Evolutionary conservation across 1,140 invertebrate genomes (phyloP), one percentile per base, ranked within the genome.

Genomic region (Drosophila cardini): DNA sequence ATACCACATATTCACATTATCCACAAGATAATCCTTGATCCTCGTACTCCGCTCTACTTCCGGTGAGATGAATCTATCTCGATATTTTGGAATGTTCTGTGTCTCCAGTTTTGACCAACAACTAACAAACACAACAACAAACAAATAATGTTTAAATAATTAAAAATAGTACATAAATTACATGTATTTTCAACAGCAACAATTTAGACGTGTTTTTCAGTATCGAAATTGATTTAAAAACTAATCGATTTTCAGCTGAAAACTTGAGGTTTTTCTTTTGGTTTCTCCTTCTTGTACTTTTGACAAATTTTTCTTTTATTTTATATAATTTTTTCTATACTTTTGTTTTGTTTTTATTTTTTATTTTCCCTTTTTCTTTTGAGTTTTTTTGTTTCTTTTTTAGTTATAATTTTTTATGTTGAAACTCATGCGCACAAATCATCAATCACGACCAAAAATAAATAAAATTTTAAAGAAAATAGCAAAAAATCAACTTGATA

Each of bases 171-270:
- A 80, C 60, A 56, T 55, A 40, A 26, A 63, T 61, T 68, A 6
- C 52, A 43, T 52, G 32, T 18, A 42, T 56, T 52, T 48, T 60
- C 34, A 61, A 56, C 16, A 55, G 26, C 48, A 52, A 52, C 26
- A n/a, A 60, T 60, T 40, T 52, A 58, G 34, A 40, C 67, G 32
- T 53, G 15, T 63, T 63, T 50, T 75, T 79, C 55, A 78, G 67
- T 57, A 43, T 65, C 15, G 74, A 90, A 80, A 69, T 63, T 82
- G 90, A 91, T 90, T 91, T 91, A 90, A 91, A 91, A 91, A 91
- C 90, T 91, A 91, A 91, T 90, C 73, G 87, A 90, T 90, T 90
- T 91, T 91, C 79, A 91, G 82, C 74, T 85, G 77, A 91, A 91
- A 80, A 81, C 67, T 75, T 79, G 45, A 76, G 71, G 57, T 30